Evolutionary conservation across 2,888 invertebrate genomes (phyloP).

Genomic region (Tetheella fluctuosa): DNA sequence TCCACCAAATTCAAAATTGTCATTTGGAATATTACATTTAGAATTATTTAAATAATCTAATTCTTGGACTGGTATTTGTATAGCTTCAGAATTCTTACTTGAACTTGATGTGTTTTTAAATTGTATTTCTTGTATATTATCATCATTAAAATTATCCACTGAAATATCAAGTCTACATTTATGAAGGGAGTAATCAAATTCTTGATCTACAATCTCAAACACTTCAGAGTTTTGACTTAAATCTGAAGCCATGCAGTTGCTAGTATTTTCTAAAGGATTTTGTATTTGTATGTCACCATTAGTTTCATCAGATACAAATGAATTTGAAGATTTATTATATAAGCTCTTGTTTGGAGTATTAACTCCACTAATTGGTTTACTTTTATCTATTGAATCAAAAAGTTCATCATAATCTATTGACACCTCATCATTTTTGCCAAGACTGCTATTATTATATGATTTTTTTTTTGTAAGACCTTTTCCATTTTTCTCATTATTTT

Average conservation of each 20-base stretch:
- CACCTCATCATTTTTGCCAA: slow-evolving; percentile 58
- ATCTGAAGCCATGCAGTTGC: slow-evolving; percentile 18
- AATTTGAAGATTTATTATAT: slow-evolving; percentile 15
- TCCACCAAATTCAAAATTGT: slow-evolving; percentile 52
- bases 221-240: slow-evolving; percentile 54
- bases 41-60: slow-evolving; percentile 57
- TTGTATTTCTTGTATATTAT: slow-evolving; percentile 33
- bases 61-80: slow-evolving; percentile 57
- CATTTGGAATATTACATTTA: slow-evolving; percentile 36
- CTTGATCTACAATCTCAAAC: slow-evolving; percentile 83
- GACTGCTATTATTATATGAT: slow-evolving; percentile 32
- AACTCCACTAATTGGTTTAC: no score
- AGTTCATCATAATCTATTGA: slow-evolving; percentile 75
- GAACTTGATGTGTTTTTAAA: slow-evolving; percentile 24
- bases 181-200: slow-evolving; percentile 86
- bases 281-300: neutral
- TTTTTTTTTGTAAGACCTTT: neutral
- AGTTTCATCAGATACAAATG: neutral
- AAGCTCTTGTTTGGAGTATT: slow-evolving; percentile 8
- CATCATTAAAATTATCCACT: slow-evolving; percentile 47
- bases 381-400: slow-evolving; percentile 29
- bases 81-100: slow-evolving; percentile 56
- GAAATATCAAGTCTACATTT: slow-evolving; percentile 47
- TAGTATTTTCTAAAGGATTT: neutral
- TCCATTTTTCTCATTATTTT: slow-evolving; percentile 19